Conservation (phyloP, 1,140 invertebrate species). For the Ganaspis sp. region DNA sequence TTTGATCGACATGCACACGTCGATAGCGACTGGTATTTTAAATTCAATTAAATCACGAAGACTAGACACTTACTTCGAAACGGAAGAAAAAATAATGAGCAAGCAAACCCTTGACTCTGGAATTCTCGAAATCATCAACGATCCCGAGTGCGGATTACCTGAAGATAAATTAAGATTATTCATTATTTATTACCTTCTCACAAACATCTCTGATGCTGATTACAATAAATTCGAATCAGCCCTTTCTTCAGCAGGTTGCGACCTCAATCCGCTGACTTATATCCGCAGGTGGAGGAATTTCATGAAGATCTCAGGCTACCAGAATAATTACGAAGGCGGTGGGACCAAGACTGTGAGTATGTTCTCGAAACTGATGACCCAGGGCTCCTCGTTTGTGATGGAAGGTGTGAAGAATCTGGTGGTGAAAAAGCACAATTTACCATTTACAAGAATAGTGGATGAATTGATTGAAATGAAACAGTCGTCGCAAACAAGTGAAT, state of each 20-base stretch:
- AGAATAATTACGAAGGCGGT: conserved; percentile 90
- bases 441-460: conserved; percentile 94
- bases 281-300: conserved; percentile 93
- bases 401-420: conserved; percentile 99
- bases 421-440: conserved; percentile 97
- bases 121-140: conserved; percentile 88
- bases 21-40: conserved; percentile 94
- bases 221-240: conserved; percentile 88
- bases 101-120: conserved; percentile 86
- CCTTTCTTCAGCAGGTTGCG: conserved; percentile 89
- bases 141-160: conserved; percentile 89
- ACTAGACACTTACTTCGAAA: conserved; percentile 97
- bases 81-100: conserved; percentile 98
- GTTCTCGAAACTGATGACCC: conserved; percentile 98
- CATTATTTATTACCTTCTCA: conserved; percentile 95
- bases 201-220: conserved; percentile 88
- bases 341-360: conserved; percentile 97
- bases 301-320: conserved; percentile 85
- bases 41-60: conserved; percentile 94
- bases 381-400: conserved; percentile 99
- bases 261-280: conserved; percentile 88
- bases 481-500: conserved; percentile 89
- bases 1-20: conserved; percentile 98
- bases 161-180: conserved; percentile 97
- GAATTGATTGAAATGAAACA: conserved; percentile 92